phyloP scores from a whole-genome alignment of 2,797 vertebrate species.

The Lepilemur septentrionalis region DNA sequence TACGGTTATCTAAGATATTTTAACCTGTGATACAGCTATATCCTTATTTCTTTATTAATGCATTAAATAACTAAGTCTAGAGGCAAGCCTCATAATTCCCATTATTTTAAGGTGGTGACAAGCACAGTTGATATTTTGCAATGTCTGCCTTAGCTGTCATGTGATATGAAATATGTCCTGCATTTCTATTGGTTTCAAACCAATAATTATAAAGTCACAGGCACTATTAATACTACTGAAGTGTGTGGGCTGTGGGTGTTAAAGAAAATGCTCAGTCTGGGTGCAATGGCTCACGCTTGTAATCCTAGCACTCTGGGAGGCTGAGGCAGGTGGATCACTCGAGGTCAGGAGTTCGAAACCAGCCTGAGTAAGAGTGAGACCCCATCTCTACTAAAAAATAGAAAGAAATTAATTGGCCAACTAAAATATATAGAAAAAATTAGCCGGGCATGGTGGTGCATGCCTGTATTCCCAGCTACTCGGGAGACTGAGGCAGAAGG shows the following conservation, averaged over 20 bases:
- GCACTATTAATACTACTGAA: not conserved
- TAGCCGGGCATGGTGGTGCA: no score
- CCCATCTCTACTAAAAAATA: no score
- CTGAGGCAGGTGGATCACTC: no score
- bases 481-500: not conserved
- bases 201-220: not conserved
- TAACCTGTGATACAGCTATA: not conserved
- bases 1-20: not conserved
- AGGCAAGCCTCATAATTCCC: not conserved
- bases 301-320: no score
- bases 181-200: not conserved
- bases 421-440: no score
- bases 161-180: not conserved
- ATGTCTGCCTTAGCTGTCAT: not conserved
- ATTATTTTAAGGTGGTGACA: not conserved
- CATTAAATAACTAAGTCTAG: not conserved
- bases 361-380: no score
- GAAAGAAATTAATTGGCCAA: no score
- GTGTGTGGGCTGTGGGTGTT: not conserved
- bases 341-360: no score
- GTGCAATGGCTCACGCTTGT: no score
- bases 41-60: not conserved
- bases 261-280: not conserved
- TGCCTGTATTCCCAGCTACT: not conserved
- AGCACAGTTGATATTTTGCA: not conserved